Conservation (phyloP, 2,113 vertebrate genomes). For the Sisor rabdophorus region DNA sequence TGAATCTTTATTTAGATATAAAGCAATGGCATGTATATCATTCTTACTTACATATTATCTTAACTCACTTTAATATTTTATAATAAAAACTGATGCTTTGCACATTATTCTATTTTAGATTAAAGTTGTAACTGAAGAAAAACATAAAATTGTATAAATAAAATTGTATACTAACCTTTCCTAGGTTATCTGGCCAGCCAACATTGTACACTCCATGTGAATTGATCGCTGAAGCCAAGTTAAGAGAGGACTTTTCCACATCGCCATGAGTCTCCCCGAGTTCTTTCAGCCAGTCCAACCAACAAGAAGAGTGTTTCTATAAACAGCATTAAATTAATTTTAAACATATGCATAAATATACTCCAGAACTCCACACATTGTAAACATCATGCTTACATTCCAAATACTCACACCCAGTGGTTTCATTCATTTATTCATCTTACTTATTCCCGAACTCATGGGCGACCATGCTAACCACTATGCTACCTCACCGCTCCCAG, state of each 20-base stretch:
- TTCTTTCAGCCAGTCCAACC: conserved; percentile 65
- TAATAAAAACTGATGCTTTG: too few species aligned
- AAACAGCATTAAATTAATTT: conserved; percentile 8
- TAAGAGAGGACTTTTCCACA: conserved; percentile 71
- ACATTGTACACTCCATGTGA: conserved; percentile 65
- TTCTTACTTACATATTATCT: background rate
- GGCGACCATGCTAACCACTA: too few species aligned
- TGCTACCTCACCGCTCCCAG: too few species aligned
- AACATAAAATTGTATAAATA: background rate
- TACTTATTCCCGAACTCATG: too few species aligned
- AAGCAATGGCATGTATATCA: background rate
- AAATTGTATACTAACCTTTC: conserved; percentile 49
- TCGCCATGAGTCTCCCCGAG: conserved; percentile 73
- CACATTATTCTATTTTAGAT: too few species aligned
- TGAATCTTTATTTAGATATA: background rate
- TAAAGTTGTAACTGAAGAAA: too few species aligned
- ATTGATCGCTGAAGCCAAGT: conserved; percentile 68
- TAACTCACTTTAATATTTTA: too few species aligned
- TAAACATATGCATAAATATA: background rate
- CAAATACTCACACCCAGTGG: background rate
- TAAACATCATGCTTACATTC: background rate
- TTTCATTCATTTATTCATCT: too few species aligned
- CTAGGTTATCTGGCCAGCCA: conserved; percentile 53
- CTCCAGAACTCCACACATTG: background rate
- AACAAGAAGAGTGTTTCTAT: conserved; percentile 63